Base-by-base conservation (phyloP, 2,888 invertebrate species). In the Autographa gamma region DNA sequence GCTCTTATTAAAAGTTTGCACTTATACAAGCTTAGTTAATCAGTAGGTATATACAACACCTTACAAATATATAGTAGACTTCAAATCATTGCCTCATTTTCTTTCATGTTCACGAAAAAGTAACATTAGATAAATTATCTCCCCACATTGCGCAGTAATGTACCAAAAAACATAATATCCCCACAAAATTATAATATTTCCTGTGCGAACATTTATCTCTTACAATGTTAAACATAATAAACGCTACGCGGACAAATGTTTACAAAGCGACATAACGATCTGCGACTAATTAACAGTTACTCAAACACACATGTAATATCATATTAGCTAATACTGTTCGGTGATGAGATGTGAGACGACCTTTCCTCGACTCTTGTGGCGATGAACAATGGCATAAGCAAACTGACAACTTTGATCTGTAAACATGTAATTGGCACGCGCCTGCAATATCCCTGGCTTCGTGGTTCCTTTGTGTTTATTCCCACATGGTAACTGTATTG, bases 361-460 rank as follows among this genome's bases (percentile, higher is more conserved):
- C 54, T 66, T 62, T n/a, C 65, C 34, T 52, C 48, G 54, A 38
- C 63, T 60, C 43, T 69, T 16, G 43, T 54, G 58, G 58, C 59
- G 69, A 60, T 77, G 63, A 70, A 76, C 66, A 74, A 58, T 73
- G 63, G 32, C 43, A 9, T 77, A 60, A 66, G 60, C 60, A 56
- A 71, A 79, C 71, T 68, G 56, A 71, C 63, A 74, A 25, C 65
- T 11, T 34, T 62, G 32, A 71, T 65, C 54, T 58, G 64, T 71
- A 78, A 77, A 77, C 71, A 63, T 52, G 67, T 70, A 56, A 66
- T 63, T 74, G 63, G 43, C 14, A 70, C 48, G 74, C 58, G 63
- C 61, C n/a, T 63, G 73, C 19, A 65, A 76, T 18, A 60, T 11
- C 16, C 19, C 54, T 9, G 3, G 11, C 3, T 19, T 9, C 9